Percentiles rank a stretch among this genome's conserved stretches.
phyloP scores from a whole-genome alignment of 2,888 invertebrate genomes.

The Calameuta filiformis region DNA sequence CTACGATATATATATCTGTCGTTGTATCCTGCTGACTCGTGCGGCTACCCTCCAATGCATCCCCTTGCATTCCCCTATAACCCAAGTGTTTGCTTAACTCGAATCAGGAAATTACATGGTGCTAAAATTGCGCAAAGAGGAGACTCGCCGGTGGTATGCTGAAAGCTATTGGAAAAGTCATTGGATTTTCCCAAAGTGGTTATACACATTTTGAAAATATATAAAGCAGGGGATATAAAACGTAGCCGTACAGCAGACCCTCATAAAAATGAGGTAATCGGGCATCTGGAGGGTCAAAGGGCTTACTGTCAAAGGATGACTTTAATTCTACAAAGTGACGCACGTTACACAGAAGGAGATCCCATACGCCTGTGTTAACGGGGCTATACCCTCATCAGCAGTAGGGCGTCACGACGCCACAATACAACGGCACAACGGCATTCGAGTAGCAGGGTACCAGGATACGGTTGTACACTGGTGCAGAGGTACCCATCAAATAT shows the following conservation, averaged over 20 bases:
- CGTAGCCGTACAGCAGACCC: background rate
- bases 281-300: background rate
- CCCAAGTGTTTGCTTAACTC: background rate
- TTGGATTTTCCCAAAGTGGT: background rate
- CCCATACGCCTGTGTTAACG: background rate
- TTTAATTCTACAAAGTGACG: conserved; percentile 42
- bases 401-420: conserved; percentile 27
- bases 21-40: background rate
- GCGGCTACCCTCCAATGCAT: background rate
- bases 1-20: background rate
- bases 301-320: conserved; percentile 6
- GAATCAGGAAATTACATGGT: background rate
- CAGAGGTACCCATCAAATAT: conserved; percentile 50
- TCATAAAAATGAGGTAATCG: background rate
- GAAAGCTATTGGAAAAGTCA: background rate
- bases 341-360: conserved; percentile 1
- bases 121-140: background rate
- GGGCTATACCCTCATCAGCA: conserved; percentile 42
- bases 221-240: background rate
- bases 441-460: background rate
- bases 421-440: conserved; percentile 4
- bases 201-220: background rate
- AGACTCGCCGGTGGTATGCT: background rate
- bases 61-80: background rate
- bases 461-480: background rate